Base-by-base conservation (phyloP, 64 coral and sea anemone species). In the Montipora capricornis region DNA sequence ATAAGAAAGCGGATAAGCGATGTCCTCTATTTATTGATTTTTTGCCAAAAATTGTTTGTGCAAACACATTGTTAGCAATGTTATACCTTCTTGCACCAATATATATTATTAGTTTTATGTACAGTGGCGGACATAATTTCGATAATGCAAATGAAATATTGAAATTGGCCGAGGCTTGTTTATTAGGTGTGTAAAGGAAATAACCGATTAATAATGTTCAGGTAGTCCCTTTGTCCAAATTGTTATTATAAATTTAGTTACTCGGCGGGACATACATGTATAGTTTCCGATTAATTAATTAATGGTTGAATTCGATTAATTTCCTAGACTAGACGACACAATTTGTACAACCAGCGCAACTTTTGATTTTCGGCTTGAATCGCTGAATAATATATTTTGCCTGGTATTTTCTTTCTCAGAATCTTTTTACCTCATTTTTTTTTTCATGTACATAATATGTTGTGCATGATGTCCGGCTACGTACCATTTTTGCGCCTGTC, bases 141-240 rank as follows among this genome's bases (percentile, higher is more conserved):
- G 12, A 45, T 47, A 9, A 11, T 78, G 76, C 66, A 49, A 49
- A 70, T 73, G 44, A 71, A 86, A 86, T 86, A 86, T 86, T 71
- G 37, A 73, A 86, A 71, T 73, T 51, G 45, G 8, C 5, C n/a
- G 45, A 20, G 17, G 5, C 26, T 68, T 11, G 11, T 76, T 19
- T 19, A 1, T 46, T 78, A 11, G 16, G 13, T 37, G 45, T 37
- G 46, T n/a, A 49, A 19, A 68, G 62, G 16, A 19, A 20, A 86
- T 71, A 70, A 50, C 37, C 82, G 20, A 66, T 13, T 20, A 46
- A n/a, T 70, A 22, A 20, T 71, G 15, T 73, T 6, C 8, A 47
- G 16, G 4, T 71, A 12, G 71, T 86, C 20, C 15, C n/a, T 86
- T 26, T 71, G 44, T 5, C 46, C 9, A 5, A 3, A 5, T 20